Evolutionary conservation across 2,113 vertebrate species (phyloP).

Genomic region (Epinephelus lanceolatus): DNA sequence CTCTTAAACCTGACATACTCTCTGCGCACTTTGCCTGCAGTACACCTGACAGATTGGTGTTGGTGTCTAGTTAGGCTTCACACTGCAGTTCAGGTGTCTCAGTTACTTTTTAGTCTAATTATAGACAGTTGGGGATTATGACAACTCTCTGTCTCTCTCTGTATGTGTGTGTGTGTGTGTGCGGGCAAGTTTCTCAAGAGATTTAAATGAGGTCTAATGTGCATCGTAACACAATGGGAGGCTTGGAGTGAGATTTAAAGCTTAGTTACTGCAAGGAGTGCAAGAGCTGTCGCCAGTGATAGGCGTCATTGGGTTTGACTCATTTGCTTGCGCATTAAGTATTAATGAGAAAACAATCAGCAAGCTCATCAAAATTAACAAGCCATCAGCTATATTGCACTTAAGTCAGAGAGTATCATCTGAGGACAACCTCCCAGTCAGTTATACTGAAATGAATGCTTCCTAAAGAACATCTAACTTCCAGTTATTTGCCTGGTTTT

Average conservation of each 20-base stretch:
- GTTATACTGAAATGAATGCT: neutral
- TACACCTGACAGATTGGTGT: constrained; percentile 30
- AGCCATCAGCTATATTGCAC: neutral
- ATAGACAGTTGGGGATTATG: constrained; percentile 24
- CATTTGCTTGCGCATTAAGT: constrained; percentile 22
- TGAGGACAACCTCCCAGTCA: neutral
- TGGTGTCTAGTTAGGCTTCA: constrained; percentile 18
- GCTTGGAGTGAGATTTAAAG: constrained; percentile 48
- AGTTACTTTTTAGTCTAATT: constrained; percentile 37
- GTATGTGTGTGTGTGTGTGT: neutral
- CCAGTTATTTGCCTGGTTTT: neutral
- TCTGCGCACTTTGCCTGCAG: neutral
- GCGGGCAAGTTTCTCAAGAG: neutral
- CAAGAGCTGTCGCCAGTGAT: neutral
- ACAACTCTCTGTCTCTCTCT: neutral
- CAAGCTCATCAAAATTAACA: neutral
- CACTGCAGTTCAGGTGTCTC: constrained; percentile 7
- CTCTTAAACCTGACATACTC: constrained; percentile 19
- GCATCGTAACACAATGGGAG: constrained; percentile 24
- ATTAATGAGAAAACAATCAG: neutral
- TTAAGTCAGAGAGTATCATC: neutral
- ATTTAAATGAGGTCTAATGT: constrained; percentile 41
- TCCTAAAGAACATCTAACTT: neutral
- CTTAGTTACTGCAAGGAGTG: neutral
- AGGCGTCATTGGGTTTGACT: constrained; percentile 8